Evolutionary conservation across 2,113 vertebrate species (phyloP).

Genomic region (Gallinago jamesoni): DNA sequence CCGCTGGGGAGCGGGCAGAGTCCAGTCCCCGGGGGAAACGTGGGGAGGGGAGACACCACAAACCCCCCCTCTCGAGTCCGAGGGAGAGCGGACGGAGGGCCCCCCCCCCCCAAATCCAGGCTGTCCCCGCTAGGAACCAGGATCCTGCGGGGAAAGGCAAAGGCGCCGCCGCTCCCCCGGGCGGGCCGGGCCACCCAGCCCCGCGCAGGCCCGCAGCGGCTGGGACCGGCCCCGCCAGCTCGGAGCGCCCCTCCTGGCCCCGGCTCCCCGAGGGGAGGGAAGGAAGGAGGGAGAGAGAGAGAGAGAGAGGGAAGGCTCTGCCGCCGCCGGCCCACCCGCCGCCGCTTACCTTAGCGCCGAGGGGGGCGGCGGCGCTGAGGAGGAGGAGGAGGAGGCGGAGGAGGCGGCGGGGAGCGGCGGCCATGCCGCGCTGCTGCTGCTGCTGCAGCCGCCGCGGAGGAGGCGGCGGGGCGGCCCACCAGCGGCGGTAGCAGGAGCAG

Average conservation of each 20-base stretch:
- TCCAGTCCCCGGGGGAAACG: not conserved
- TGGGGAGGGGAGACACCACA: not conserved
- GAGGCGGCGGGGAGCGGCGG: constrained; percentile 23
- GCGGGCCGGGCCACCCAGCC: not conserved
- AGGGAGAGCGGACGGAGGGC: not conserved
- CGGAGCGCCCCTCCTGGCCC: not conserved
- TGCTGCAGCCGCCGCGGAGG: not conserved
- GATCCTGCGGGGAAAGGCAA: not conserved
- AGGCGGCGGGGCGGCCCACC: constrained; percentile 7
- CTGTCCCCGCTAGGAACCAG: not conserved
- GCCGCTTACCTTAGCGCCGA: constrained; percentile 62
- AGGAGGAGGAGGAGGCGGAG: not conserved
- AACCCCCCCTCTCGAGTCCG: fast-evolving
- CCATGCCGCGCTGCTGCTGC: constrained; percentile 45
- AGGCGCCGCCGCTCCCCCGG: not conserved
- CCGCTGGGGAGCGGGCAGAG: not conserved
- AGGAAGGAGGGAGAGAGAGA: not conserved
- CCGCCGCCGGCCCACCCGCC: not conserved
- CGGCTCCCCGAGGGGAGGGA: not conserved
- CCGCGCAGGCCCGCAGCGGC: not conserved
- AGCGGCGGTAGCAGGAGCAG: constrained; percentile 10
- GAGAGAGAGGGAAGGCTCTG: not conserved
- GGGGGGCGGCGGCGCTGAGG: constrained; percentile 1
- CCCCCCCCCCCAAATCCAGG: too few species aligned
- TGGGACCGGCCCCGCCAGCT: not conserved